Conservation (phyloP, 2,888 invertebrate species). For the Phytoseiulus persimilis region DNA sequence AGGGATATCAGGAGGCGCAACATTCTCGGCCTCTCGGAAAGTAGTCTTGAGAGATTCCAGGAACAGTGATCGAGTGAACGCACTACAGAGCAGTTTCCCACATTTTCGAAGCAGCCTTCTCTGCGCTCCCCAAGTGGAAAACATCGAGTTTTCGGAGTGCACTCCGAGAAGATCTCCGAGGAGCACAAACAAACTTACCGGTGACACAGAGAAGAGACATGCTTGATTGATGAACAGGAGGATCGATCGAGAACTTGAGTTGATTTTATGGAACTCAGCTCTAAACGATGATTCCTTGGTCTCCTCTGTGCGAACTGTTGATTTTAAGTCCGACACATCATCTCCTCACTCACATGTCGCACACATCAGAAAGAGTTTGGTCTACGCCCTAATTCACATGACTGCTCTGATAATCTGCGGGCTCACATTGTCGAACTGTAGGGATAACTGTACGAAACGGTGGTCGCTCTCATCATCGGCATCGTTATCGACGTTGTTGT, state of each 20-base stretch:
- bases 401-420: background rate
- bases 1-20: too few species aligned
- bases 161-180: background rate
- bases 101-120: too few species aligned
- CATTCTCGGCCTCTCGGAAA: too few species aligned
- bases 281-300: background rate
- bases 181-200: constrained; percentile 38
- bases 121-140: too few species aligned
- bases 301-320: background rate
- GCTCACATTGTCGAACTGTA: background rate
- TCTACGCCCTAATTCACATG: background rate
- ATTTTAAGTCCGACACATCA: background rate
- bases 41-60: too few species aligned
- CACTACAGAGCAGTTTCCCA: too few species aligned
- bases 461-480: background rate
- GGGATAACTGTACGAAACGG: background rate
- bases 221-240: background rate
- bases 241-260: background rate
- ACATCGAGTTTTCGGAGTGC: too few species aligned
- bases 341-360: constrained; percentile 5
- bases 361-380: background rate
- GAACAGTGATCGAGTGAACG: too few species aligned
- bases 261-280: background rate
- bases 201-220: constrained; percentile 41
- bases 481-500: background rate